Base-by-base conservation (phyloP, 2,888 invertebrate species). In the Apeira syringaria region DNA sequence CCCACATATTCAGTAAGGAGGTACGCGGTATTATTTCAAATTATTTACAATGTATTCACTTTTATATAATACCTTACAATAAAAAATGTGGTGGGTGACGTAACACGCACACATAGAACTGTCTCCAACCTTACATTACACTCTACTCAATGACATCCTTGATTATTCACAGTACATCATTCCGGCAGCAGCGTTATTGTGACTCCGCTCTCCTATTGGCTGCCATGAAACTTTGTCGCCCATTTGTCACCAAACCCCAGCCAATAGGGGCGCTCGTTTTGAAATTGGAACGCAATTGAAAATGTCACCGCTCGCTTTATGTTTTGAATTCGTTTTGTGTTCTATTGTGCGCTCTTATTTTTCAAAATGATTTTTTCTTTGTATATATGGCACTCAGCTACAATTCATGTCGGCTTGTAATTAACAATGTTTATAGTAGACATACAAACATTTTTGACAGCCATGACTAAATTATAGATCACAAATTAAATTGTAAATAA, bases 181-280 rank as follows among this genome's bases (percentile, higher is more conserved):
- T 66, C 61, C 59, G 60, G 64, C 64, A 50, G 38, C 59, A 50
- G 38, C 59, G 54, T 49, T 53, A 55, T 56, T 49, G 50, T 43
- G 53, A 56, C 52, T 50, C 61, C 27, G 56, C 38, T 15, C 51
- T 61, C 60, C 54, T 49, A 85, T 88, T 89, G 87, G 88, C 55
- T 57, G 65, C 40, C 51, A 49, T 50, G 46, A 37, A 54, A 72
- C 56, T 74, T 73, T 89, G 88, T 89, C 89, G 83, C 80, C 80
- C 85, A 81, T 86, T 88, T 89, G 88, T 89, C 89, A 88, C 87
- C 89, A 88, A 87, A 66, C 68, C 41, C 53, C 72, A 42, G 51
- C 88, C 88, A 87, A 88, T 87, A 62, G 61, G 61, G 59, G 48
- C 45, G 60, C 62, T 15, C 53, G 40, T 39, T 70, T 80, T 55